Evolutionary conservation across 2,113 vertebrate species (phyloP).

Genomic region (Leucosticte australis): DNA sequence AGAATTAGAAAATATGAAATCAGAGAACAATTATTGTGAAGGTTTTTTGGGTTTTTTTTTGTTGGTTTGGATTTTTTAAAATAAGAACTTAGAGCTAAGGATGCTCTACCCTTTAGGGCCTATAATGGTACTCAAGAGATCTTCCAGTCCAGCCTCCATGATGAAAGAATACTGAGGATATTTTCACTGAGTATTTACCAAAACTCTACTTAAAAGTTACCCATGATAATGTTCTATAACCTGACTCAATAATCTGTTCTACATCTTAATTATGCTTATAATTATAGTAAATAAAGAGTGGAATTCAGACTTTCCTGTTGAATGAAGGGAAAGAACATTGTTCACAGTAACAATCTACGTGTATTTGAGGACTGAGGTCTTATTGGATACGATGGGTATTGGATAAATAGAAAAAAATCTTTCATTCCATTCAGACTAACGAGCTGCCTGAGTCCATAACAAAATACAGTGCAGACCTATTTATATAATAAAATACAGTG

Average conservation of each 20-base stretch:
- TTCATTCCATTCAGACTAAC: not conserved
- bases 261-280: not conserved
- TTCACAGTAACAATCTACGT: not conserved
- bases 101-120: not conserved
- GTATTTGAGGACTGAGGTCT: not conserved
- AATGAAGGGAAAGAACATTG: not conserved
- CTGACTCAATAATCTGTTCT: not conserved
- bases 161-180: not conserved
- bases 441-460: not conserved
- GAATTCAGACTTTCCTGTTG: not conserved
- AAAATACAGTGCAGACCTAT: not conserved
- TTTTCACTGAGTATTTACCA: not conserved
- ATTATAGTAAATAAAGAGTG: not conserved
- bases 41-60: not conserved
- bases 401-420: not conserved
- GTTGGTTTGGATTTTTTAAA: accelerated
- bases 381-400: not conserved
- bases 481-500: not conserved
- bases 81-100: not conserved
- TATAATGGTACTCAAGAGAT: not conserved
- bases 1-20: not conserved
- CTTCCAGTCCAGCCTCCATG: not conserved
- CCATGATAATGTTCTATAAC: not conserved
- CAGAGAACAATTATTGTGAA: not conserved
- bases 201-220: not conserved